Base-by-base conservation (phyloP, 2,797 vertebrate genomes). In the Tympanoctomys barrerae region DNA sequence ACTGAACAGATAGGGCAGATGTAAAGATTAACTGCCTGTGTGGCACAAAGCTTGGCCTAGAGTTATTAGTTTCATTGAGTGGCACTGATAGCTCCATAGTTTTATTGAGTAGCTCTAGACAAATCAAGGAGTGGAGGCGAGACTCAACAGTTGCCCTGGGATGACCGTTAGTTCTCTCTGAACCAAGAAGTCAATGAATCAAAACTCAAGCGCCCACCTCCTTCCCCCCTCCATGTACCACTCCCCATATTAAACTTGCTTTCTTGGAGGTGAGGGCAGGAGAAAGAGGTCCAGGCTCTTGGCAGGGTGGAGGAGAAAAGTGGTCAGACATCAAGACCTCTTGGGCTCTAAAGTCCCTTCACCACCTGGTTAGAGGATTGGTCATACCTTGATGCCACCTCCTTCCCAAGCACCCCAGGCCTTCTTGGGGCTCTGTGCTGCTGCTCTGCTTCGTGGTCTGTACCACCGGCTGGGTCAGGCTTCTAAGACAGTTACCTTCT, bases 171-270 rank as follows among this genome's bases (percentile, higher is more conserved):
- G 64, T 83, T 87, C 21, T 82, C 71, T 85, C 36, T n/a, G 54
- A 66, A 62, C 46, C 13, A 49, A 82, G 36, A 79, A 18, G 12
- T 33, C 33, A 7, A 7, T 4, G 33, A 68, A 77, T 11, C 18
- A 31, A 46, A 82, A 46, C 42, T 75, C 83, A 49, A 61, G 28
- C 8, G 8, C n/a, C 46, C 33, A 70, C 7, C 1, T 5, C 9
- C 12, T 39, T 78, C 5, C 18, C 36, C 13, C 33, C 0, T 13
- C 36, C 10, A 33, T 0, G 0, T 5, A 14, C 31, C 18, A 52
- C 7, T 10, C 36, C 5, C 18, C 39, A 61, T 57, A 12, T 5
- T 42, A 19, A 31, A 24, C 39, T 66, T 71, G 22, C 52, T 84
- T 81, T 94, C 52, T 49, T 42, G 14, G 13, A 46, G 1, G 0